Evolutionary conservation across 2,113 vertebrate genomes (phyloP), one percentile per base, ranked within the genome.

Genomic region (Silurus glanis): DNA sequence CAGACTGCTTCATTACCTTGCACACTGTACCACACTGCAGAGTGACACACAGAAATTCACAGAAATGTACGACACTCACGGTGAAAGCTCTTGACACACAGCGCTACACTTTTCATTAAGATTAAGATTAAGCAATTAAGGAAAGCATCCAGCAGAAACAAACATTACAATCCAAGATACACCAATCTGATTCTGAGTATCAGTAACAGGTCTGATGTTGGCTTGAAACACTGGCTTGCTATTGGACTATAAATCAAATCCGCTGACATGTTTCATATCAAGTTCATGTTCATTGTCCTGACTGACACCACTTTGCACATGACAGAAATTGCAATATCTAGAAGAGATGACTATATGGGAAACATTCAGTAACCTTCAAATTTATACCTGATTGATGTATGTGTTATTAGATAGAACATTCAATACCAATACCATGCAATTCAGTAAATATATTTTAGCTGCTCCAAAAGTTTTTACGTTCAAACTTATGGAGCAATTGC

Each of bases 1-100:
- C 90, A 87, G 53, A 86, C 67, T 89, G 93, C 91, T 94, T 93
- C 92, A 94, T 95, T 95, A 93, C 90, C 91, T 90, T 87, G 0
- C 85, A 89, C 89, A 78, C 72, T 81, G 89, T 23, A 91, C 89
- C 90, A 89, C 92, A 72, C 82, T 89, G 75, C 86, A 90, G 87
- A 72, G n/a, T 56, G 64, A 83, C 66, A 83, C 81, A 90, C 85
- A 37, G 37, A 37, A 37, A 37, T 37, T 37, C 1, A 78, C 19
- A 28, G 71, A 37, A 84, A 83, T 90, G 83, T 83, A 74, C 8
- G 16, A 16, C 23, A 58, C 45, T 23, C n/a, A 62, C 25, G 49
- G 64, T 74, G 19, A 67, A 82, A 67, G 25, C 25, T 28, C 23
- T 21, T 74, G 23, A 74, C 56, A 61, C 66, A 56, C 47, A 80